Evolutionary conservation across 23 tunicate genomes (phyloP), one percentile per base, ranked within the genome.

Genomic region (Diplosoma virens): DNA sequence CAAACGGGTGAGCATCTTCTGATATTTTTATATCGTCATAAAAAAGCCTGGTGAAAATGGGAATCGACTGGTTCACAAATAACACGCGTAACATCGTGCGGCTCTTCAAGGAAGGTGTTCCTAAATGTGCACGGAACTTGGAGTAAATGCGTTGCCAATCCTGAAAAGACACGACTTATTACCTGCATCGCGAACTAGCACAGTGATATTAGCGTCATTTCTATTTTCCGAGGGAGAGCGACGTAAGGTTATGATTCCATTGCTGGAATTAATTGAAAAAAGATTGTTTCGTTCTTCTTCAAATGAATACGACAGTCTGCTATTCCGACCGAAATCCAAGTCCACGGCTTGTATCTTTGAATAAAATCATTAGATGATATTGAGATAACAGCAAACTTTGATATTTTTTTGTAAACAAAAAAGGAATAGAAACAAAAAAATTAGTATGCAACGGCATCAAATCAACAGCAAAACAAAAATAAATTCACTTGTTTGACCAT

Each of bases 401-500:
- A 41, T 41, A 41, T 7, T 14, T 14, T 41, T 9, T 41, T 41
- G 50, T 41, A 41, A 9, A 7, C 50, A 41, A 41, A 9, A 41
- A 41, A 41, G 14, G 21, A 56, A 56, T 56, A n/a, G 64, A 56
- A 5, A 11, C 64, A n/a, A 56, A 56, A 56, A 9, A n/a, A 5
- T 18, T 56, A 14, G 25, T 5, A 56, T 16, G 25, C 21, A 6
- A 56, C 6, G 24, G 18, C 21, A 23, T 9, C 24, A 56, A 5
- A 11, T n/a, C 16, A 41, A 14, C 50, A 41, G 14, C 50, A 41
- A 41, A 9, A 41, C 14, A 9, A 41, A 9, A 9, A 14, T 58
- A 20, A 5, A 64, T n/a, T 37, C 55, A 81, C 86, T 75, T 81
- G 71, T 72, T 71, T 81, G 58, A 84, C 82, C 3, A 46, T 1